A percentile compares a stretch with the other conserved stretches of the same genome.
phyloP scores from a whole-genome alignment of 1,140 invertebrate species.

The Drosophila ironensis region DNA sequence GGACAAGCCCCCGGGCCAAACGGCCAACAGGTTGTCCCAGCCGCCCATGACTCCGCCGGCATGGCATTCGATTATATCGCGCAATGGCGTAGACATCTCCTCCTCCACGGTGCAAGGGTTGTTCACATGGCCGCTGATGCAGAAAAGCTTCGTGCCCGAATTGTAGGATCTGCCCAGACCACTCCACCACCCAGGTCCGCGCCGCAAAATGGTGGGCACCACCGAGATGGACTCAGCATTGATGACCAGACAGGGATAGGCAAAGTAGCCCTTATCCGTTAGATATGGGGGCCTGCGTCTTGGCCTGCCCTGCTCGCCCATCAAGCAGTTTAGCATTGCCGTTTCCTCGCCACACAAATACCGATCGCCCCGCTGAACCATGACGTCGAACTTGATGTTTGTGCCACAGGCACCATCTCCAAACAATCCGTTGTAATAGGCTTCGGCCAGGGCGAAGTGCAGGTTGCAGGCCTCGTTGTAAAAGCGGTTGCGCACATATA shows the following conservation, averaged over 20 bases:
- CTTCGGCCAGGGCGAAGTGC: conserved; percentile 98
- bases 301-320: conserved; percentile 99
- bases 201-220: conserved; percentile 96
- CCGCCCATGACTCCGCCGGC: conserved; percentile 98
- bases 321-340: conserved; percentile 98
- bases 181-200: conserved; percentile 97
- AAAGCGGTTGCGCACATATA: conserved; percentile 99
- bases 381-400: conserved; percentile 99
- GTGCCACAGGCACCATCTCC: conserved; percentile 98
- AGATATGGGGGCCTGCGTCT: conserved; percentile 98
- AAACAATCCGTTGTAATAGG: conserved; percentile 96
- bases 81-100: conserved; percentile 99
- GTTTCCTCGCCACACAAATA: conserved; percentile 99
- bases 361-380: conserved; percentile 95
- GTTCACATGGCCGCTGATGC: conserved; percentile 99
- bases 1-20: conserved; percentile 99
- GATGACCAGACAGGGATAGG: conserved; percentile 97
- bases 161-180: conserved; percentile 96
- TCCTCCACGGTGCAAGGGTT: conserved; percentile 99
- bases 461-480: conserved; percentile 99
- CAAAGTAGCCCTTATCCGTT: conserved; percentile 98
- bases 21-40: conserved; percentile 98
- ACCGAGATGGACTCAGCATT: conserved; percentile 99
- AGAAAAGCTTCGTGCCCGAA: conserved; percentile 98
- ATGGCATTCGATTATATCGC: conserved; percentile 96